Evolutionary conservation across 2,797 vertebrate genomes (phyloP), one percentile per base, ranked within the genome.

Genomic region (Channallabes apus): DNA sequence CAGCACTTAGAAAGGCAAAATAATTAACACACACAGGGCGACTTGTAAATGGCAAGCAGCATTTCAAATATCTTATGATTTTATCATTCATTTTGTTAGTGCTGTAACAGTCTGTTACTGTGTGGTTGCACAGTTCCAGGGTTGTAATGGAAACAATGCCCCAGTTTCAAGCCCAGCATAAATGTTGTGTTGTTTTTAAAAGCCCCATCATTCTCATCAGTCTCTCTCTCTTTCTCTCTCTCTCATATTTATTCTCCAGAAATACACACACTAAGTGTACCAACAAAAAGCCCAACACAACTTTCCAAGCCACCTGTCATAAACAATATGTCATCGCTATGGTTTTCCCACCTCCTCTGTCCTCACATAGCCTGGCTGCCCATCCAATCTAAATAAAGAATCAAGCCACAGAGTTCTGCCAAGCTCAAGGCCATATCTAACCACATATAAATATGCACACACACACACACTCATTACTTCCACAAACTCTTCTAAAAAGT

Each of bases 1-100:
- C 92, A 91, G 91, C 92, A 88, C 56, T 51, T 12, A 82, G 78
- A 90, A 82, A 75, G 79, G 84, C 91, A 91, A 82, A 92, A 92
- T 93, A 92, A 93, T 93, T 90, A 90, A 90, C 69, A 73, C n/a
- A 41, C 56, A n/a, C 80, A 29, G 65, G 80, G 64, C 80, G 82
- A 88, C 88, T 89, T 87, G 88, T 82, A 88, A 86, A 86, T 82
- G 85, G 82, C 32, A 83, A 79, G 20, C 54, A 29, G 11, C 51
- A 24, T 76, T 68, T 84, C 24, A 76, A 68, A 84, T 77, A 29
- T 58, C 56, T 61, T 86, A 56, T 46, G 12, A 27, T 75, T 46
- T 38, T 9, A 68, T 58, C 27, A 29, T 81, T 69, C 2, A 11
- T 67, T 83, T 83, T 46, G 54, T 59, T 6, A 62, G 38, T 75